Percentiles rank a stretch among this genome's conserved stretches.
phyloP scores from a whole-genome alignment of 2,113 vertebrate species.

The Hipposideros armiger region DNA sequence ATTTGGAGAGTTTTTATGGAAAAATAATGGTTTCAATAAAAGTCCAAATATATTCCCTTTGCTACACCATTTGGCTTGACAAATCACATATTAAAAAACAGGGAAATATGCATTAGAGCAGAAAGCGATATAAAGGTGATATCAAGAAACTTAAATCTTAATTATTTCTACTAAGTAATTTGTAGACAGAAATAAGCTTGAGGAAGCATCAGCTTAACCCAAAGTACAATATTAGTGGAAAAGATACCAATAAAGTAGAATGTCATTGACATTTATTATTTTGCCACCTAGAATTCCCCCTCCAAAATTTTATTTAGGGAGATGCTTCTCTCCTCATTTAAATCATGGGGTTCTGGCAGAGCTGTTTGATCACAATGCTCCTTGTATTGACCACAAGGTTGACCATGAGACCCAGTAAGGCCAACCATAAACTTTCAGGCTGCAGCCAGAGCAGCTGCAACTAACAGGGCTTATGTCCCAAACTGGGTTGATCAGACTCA shows the following conservation, averaged over 20 bases:
- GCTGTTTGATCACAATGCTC: not conserved
- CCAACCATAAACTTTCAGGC: not conserved
- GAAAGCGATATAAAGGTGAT: not conserved
- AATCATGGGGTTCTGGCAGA: not conserved
- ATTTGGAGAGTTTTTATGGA: not conserved
- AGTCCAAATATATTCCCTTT: not conserved
- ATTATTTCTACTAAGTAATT: slow-evolving; percentile 12
- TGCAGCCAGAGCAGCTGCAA: not conserved
- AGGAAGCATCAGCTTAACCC: not conserved
- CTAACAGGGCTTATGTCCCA: not conserved
- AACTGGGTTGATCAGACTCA: not conserved
- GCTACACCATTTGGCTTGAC: not conserved
- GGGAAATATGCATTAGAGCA: not conserved
- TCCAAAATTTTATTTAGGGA: not conserved
- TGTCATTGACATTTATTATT: not conserved
- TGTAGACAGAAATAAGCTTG: not conserved
- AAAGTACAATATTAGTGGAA: not conserved
- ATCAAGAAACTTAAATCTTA: not conserved
- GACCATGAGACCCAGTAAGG: not conserved
- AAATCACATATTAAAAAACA: not conserved
- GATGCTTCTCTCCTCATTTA: not conserved
- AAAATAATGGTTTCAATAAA: slow-evolving; percentile 47
- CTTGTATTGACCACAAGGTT: not conserved
- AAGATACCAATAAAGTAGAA: not conserved
- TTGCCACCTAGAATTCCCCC: not conserved